Base-by-base conservation (phyloP, 2,113 vertebrate genomes). In the Takifugu bimaculatus region DNA sequence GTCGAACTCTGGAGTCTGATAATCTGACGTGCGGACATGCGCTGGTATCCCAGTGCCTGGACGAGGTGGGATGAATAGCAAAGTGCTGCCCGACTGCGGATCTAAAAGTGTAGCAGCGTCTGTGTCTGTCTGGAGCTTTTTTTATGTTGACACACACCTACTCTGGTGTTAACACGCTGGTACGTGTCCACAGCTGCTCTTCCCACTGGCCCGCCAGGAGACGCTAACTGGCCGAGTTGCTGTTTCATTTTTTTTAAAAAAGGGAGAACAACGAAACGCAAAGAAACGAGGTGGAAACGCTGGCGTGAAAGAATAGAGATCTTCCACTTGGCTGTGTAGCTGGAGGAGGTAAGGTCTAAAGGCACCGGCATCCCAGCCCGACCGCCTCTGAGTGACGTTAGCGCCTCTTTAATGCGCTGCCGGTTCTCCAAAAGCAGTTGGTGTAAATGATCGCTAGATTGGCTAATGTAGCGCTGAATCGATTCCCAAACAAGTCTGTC, bases 401-500 rank as follows among this genome's bases (percentile, higher is more conserved):
- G 84, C 84, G 88, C 78, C 81, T 79, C 68, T 85, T 88, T 87
- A 87, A 88, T 89, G 83, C 85, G 79, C 81, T 71, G 60, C 65
- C 58, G 70, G 82, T 83, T 72, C 64, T 70, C 70, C 56, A 84
- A 85, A 87, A 88, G 85, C 81, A 76, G 73, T 83, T 77, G 68
- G 70, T 87, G 85, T 89, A 90, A 90, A 81, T 83, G 84, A 90
- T 86, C 83, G 87, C 73, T 79, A 70, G 72, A 85, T 86, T 87
- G 88, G 71, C 83, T 90, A 91, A 90, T 88, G 88, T 90, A 88
- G 85, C 80, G 74, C 77, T 79, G 78, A 90, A 89, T 89, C 85
- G 75, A 89, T 91, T 77, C 84, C 79, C 87, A 87, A 80, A 85
- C 4, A 20, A 80, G 88, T 83, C 88, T 51, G 69, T 87, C 78